These are phyloP conservation scores for Aricia agestis DNA, from an alignment of 1,140 invertebrate genomes.

Conservation along the genomic window DNA sequence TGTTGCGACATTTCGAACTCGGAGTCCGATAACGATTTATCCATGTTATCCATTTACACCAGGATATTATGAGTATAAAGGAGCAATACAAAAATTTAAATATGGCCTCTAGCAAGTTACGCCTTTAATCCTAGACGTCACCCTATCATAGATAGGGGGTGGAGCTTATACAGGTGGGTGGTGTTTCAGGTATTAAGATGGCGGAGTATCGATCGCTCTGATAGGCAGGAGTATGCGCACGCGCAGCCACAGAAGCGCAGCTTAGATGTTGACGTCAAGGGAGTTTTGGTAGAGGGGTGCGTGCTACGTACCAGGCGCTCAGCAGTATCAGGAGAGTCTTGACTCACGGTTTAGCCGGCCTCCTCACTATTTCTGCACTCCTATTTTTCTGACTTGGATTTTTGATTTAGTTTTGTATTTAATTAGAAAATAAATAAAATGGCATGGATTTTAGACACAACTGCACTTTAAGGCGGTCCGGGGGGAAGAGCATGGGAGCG, in stretches of 20 bases:
- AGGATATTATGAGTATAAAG: too few relatives aligned
- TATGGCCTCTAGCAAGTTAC: not conserved
- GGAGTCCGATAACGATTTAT: not conserved
- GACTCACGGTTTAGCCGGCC: not conserved
- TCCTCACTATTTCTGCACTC: not conserved
- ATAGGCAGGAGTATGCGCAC: too few relatives aligned
- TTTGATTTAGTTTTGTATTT: not conserved
- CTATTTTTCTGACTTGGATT: constrained; percentile 6
- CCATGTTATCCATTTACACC: not conserved
- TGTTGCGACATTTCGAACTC: not conserved
- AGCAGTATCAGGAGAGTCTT: too few relatives aligned
- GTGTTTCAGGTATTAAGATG: not conserved
- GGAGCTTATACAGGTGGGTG: not conserved
- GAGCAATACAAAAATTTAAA: not conserved
- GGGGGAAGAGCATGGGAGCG: too few relatives aligned
- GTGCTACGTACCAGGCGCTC: too few relatives aligned
- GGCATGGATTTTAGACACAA: not conserved
- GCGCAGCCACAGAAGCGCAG: too few relatives aligned
- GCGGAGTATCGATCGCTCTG: too few relatives aligned
- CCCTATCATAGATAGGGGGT: not conserved
- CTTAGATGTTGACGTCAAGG: not conserved
- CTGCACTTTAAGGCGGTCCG: too few relatives aligned
- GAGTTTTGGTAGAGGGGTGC: not conserved
- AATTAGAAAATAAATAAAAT: not conserved
- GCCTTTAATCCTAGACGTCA: not conserved